Percentiles rank a stretch among this genome's conserved stretches.
phyloP scores from a whole-genome alignment of 2,888 invertebrate genomes.

The Lasioglossum figueresi region DNA sequence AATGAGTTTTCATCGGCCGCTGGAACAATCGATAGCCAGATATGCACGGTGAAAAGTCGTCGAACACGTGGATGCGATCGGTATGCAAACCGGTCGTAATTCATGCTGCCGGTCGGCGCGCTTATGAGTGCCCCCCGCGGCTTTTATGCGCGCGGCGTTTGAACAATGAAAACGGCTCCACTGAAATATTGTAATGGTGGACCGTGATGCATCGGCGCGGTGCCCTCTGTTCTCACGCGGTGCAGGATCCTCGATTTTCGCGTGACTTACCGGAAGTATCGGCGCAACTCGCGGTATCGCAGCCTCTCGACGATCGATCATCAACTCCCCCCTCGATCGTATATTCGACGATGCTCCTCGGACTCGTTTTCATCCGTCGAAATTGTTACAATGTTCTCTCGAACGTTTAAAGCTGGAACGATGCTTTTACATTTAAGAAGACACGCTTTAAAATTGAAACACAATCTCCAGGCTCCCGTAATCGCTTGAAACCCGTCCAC shows the following conservation, averaged over 20 bases:
- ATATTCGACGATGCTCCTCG: neutral
- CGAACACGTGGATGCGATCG: constrained; percentile 39
- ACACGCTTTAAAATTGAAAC: neutral
- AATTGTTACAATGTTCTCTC: too few species aligned
- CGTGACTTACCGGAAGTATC: constrained; percentile 53
- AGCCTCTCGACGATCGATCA: constrained; percentile 2
- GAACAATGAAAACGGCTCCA: constrained; percentile 67
- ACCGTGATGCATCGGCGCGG: constrained; percentile 62
- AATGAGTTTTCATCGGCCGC: neutral
- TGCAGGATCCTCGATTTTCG: constrained; percentile 52
- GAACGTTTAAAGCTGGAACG: too few species aligned
- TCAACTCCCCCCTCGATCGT: neutral
- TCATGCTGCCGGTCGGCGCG: constrained; percentile 58
- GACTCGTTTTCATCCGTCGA: neutral
- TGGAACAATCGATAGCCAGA: constrained; percentile 4
- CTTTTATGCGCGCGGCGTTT: constrained; percentile 64
- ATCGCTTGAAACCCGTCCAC: neutral
- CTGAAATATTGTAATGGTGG: constrained; percentile 70
- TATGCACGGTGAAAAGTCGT: constrained; percentile 29
- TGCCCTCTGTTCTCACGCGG: constrained; percentile 58
- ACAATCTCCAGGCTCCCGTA: neutral
- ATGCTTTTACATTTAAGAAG: neutral
- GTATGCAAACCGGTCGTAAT: constrained; percentile 66
- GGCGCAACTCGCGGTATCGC: neutral
- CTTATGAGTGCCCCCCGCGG: constrained; percentile 67